Evolutionary conservation across 1,140 invertebrate genomes (phyloP).

Genomic region (Zaprionus taronus): DNA sequence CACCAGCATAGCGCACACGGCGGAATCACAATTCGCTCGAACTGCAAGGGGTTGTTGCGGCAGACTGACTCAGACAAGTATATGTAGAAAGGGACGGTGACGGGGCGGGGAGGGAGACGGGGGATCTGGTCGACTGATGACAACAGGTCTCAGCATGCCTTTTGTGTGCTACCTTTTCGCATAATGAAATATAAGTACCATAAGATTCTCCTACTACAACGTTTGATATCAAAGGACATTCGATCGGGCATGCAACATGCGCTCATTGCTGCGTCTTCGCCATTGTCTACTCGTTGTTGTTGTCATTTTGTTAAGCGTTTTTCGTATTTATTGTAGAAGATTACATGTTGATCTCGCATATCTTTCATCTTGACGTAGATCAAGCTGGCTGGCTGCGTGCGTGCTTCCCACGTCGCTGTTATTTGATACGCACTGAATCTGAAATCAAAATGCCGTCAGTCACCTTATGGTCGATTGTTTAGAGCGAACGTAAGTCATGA

Average conservation of each 20-base stretch:
- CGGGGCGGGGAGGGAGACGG: background rate
- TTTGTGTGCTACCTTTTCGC: constrained; percentile 60
- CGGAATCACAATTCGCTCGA: constrained; percentile 70
- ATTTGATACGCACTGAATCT: constrained; percentile 57
- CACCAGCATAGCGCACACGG: constrained; percentile 57
- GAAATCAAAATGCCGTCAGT: constrained; percentile 77
- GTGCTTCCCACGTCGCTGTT: constrained; percentile 77
- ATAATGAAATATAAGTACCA: constrained; percentile 80
- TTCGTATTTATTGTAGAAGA: constrained; percentile 74
- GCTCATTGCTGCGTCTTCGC: constrained; percentile 57
- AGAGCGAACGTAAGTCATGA: constrained; percentile 51
- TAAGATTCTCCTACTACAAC: constrained; percentile 64
- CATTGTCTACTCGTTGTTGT: constrained; percentile 33
- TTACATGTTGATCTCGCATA: constrained; percentile 82
- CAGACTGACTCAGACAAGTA: constrained; percentile 35
- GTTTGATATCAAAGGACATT: constrained; percentile 81
- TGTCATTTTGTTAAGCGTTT: constrained; percentile 74
- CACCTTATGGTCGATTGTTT: constrained; percentile 39
- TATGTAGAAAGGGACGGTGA: background rate
- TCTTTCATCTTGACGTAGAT: constrained; percentile 71
- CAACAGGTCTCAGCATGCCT: constrained; percentile 62
- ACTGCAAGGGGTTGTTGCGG: constrained; percentile 62
- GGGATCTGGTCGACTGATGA: constrained; percentile 44
- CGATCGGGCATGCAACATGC: constrained; percentile 79
- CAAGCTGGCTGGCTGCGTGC: constrained; percentile 51